Evolutionary conservation across 2,113 vertebrate species (phyloP), one percentile per base, ranked within the genome.

Genomic region (Cathartes aura): DNA sequence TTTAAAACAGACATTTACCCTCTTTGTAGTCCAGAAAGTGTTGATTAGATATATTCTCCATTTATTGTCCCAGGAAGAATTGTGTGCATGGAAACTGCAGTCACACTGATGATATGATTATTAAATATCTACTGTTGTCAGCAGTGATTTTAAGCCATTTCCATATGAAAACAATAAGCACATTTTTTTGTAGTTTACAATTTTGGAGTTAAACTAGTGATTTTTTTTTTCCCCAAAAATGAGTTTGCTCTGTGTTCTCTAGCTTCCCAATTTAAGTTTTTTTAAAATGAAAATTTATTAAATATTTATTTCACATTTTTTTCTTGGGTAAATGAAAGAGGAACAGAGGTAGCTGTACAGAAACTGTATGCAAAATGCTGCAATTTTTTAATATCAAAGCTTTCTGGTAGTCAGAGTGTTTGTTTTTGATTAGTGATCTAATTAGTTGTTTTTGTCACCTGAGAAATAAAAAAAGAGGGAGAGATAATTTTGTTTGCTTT

Each of bases 141-240:
- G 40, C 42, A 36, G 32, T 56, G 42, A 15, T 17, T 63, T 82
- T 27, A 29, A 23, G 3, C 18, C 8, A 9, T 42, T 82, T 34
- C 13, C 13, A 21, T 43, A n/a, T 43, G 21, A n/a, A 72, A 68
- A 30, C 19, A 53, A 6, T 32, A 36, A 71, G 10, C 6, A 3
- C 1, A 4, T 29, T 20, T 52, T 43, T 48, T 45, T 8, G 5
- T 43, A 11, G 5, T n/a, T 83, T 32, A 70, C 16, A 9, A 1
- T 23, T 75, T 43, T 47, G 17, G 32, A 36, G 15, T 11, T 26
- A 55, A 86, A 40, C 27, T n/a, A 4, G 15, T 36, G 17, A 15
- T 24, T 32, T 50, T 23, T 63, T 13, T 34, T 40, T 34, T 2
- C 8, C 19, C 11, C 4, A 0, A 8, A 67, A 30, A 48, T 18